Evolutionary conservation across 2,888 invertebrate species (phyloP).

Genomic region (Anaspis maculata): DNA sequence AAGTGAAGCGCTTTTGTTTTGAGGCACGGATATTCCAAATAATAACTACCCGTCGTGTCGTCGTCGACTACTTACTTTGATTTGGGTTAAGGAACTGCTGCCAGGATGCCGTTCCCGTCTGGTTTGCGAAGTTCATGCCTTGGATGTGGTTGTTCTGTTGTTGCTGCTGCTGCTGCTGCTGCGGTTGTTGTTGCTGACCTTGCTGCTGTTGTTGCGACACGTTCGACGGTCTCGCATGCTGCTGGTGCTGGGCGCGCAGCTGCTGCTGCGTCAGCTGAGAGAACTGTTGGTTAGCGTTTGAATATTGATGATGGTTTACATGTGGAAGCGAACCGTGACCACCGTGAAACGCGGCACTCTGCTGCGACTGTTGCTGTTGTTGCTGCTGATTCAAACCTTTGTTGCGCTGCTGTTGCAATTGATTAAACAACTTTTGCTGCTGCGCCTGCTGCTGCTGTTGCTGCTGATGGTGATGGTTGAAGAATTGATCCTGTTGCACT

Average conservation of each 20-base stretch:
- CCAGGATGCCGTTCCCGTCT: conserved; percentile 17
- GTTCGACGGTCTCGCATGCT: conserved; percentile 32
- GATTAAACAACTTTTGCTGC: conserved; percentile 22
- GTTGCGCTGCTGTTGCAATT: conserved; percentile 30
- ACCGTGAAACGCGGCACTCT: conserved; percentile 1
- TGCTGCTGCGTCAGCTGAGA: conserved; percentile 22
- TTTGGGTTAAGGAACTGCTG: conserved; percentile 29
- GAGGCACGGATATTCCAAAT: too few species aligned
- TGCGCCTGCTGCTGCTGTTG: conserved; percentile 23
- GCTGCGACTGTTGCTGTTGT: conserved; percentile 27
- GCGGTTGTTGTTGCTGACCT: conserved; percentile 30
- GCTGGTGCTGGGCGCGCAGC: conserved; percentile 36
- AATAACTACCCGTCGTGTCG: neutral
- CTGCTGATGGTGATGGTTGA: conserved; percentile 33
- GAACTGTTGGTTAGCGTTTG: conserved; percentile 23
- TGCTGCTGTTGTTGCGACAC: conserved; percentile 23
- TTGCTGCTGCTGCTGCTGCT: conserved; percentile 25
- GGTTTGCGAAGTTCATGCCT: conserved; percentile 3
- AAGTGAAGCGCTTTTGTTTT: too few species aligned
- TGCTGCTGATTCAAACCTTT: conserved; percentile 25
- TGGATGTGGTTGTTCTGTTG: conserved; percentile 20
- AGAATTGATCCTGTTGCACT: conserved; percentile 30
- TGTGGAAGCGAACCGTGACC: conserved; percentile 1
- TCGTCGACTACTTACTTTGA: conserved; percentile 18
- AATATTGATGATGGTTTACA: too few species aligned